Base-by-base conservation (phyloP, 2,113 vertebrate species). In the Vireo altiloquus region DNA sequence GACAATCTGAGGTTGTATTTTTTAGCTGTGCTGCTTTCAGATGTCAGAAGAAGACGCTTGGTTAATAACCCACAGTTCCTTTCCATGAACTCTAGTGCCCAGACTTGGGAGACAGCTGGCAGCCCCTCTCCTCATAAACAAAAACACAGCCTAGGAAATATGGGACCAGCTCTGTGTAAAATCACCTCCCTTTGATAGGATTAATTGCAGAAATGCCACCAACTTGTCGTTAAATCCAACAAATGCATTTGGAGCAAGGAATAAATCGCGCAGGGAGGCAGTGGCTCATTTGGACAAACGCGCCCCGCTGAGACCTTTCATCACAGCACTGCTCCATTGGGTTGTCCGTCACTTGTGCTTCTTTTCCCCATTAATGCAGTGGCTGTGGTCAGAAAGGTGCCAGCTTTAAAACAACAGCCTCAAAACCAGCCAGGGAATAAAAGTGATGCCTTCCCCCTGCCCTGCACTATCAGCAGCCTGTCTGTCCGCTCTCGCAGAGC, bases 201-300 rank as follows among this genome's bases (percentile, higher is more conserved):
- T 92, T 96, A 95, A 96, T 97, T 96, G 92, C 94, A 94, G 79
- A 87, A 93, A 78, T 82, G 93, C 81, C 92, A 92, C 90, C 72
- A 66, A 70, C 64, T 91, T 96, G 90, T 94, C 94, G 40, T 96
- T 96, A 95, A 91, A 95, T 57, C 54, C 89, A 91, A 87, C 54
- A 92, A 96, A 96, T 89, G 81, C 68, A 88, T 95, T 95, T 86
- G 79, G 39, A 66, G 49, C 40, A 42, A 23, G 80, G 89, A 82
- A 95, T 96, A 96, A 97, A 97, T 94, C 5, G 2, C 7, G 11
- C n/a, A 14, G 82, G 40, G 82, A 87, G 66, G 80, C 85, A 63
- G 64, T 49, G 79, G 85, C 90, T 96, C 81, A 64, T 74, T 59
- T 2, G 46, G 86, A 93, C 86, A 77, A 92, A 79, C 0, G 8